A percentile compares a stretch with the other conserved stretches of the same genome.
Conservation (phyloP, 2,797 vertebrate genomes). For the Sebastes diploproa region DNA sequence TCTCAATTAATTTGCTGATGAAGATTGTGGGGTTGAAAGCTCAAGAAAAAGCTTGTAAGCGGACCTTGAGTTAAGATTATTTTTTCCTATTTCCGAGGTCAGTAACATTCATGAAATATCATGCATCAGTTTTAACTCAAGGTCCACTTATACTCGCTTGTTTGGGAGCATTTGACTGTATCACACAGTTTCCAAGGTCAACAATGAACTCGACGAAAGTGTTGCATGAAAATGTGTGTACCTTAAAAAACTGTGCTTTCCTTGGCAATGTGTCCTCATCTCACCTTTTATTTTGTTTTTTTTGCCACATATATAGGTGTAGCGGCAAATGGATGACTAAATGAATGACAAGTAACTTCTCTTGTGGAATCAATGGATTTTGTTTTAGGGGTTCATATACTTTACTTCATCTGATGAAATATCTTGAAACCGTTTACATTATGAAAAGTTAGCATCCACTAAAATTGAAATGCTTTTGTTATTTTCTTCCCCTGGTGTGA, state of each 20-base stretch:
- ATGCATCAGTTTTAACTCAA: background rate
- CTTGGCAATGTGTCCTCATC: background rate
- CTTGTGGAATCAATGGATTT: background rate
- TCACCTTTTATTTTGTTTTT: background rate
- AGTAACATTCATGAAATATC: background rate
- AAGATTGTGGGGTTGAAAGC: background rate
- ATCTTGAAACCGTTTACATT: constrained; percentile 45
- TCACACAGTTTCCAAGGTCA: background rate
- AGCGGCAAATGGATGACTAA: background rate
- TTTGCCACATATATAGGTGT: background rate
- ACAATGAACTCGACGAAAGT: background rate
- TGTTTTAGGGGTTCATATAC: background rate
- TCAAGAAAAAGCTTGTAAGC: background rate
- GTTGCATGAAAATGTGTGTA: background rate
- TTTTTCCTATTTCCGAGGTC: background rate
- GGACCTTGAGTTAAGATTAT: background rate
- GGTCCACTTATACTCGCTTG: background rate
- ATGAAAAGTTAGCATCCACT: constrained; percentile 15
- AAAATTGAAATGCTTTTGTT: constrained; percentile 58
- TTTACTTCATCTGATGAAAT: constrained; percentile 21
- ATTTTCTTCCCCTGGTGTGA: constrained; percentile 56
- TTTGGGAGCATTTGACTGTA: background rate
- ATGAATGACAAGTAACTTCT: constrained; percentile 2
- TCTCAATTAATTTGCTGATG: background rate
- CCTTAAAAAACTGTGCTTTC: background rate